Base-by-base conservation (phyloP, 2,113 vertebrate genomes). In the Rhinopomastus cyanomelas region DNA sequence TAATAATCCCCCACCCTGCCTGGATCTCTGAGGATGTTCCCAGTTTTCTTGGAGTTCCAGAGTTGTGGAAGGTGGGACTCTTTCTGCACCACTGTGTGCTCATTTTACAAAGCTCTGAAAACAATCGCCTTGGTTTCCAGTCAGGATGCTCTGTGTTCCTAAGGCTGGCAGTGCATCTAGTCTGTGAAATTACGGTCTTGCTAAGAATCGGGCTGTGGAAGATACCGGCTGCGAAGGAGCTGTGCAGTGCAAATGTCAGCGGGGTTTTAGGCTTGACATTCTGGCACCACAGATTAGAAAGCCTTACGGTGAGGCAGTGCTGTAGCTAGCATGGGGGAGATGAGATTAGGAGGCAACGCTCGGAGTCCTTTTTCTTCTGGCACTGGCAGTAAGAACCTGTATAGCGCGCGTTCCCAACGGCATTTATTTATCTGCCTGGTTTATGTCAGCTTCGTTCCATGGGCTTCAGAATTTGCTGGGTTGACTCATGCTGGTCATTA, bases 401-500 rank as follows among this genome's bases (percentile, higher is more conserved):
- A 48, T 36, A 30, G 49, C 80, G 83, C 51, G 17, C 34, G 26
- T 89, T 95, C 69, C 52, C 12, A 23, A 44, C 59, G 13, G 27
- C 69, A 51, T 88, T 90, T 88, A 74, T 79, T 81, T 87, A 25
- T 78, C 65, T 91, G 95, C 22, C 27, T 66, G 4, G 57, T 90
- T 81, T 81, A 61, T 0, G 0, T 52, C 78, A 37, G 11, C 62
- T 85, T 83, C 82, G 49, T 79, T 88, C 49, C 51, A 32, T 71
- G 75, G 55, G 25, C 61, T 62, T 91, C 73, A 79, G 68, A 42
- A 64, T 86, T 89, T 93, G 60, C 76, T 15, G 65, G 30, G 34
- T 69, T 90, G 73, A 85, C 51, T 92, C 92, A 92, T n/a, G 44
- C 51, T 78, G 82, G 76, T 83, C 39, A 61, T 94, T 92, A 85